Conservation (phyloP, 1,140 invertebrate genomes). For the Bombus haemorrhoidalis region DNA sequence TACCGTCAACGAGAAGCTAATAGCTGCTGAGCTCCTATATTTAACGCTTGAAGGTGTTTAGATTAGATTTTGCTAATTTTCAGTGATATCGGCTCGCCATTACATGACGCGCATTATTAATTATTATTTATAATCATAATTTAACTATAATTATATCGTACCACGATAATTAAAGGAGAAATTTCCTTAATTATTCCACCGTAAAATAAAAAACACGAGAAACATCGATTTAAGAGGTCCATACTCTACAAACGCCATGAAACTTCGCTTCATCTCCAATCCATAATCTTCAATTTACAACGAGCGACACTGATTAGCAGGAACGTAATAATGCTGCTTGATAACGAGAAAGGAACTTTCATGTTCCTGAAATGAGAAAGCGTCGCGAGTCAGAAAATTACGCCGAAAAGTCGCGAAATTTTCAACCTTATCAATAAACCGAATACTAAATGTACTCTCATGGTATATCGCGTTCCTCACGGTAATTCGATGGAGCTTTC, state of each 20-base stretch:
- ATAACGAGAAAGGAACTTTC: background rate
- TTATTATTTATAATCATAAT: too few species aligned
- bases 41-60: background rate
- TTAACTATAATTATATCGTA: too few species aligned
- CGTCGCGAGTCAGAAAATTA: background rate
- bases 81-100: too few species aligned
- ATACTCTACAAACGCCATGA: too few species aligned
- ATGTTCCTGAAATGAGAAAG: background rate
- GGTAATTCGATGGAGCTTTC: background rate
- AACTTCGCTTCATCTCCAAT: background rate
- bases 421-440: background rate
- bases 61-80: background rate
- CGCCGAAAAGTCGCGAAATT: background rate
- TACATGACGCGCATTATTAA: background rate
- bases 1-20: constrained; percentile 6
- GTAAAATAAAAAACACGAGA: too few species aligned
- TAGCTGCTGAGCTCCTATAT: background rate
- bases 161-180: too few species aligned
- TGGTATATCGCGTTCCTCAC: background rate
- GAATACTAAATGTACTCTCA: background rate
- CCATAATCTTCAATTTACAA: background rate
- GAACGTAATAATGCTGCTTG: background rate
- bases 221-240: too few species aligned
- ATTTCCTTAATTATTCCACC: too few species aligned
- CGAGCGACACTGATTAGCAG: background rate